A percentile compares a stretch with the other conserved stretches of the same genome.
Evolutionary conservation across 2,797 vertebrate genomes (phyloP).

Genomic region (Sparidentex hasta): DNA sequence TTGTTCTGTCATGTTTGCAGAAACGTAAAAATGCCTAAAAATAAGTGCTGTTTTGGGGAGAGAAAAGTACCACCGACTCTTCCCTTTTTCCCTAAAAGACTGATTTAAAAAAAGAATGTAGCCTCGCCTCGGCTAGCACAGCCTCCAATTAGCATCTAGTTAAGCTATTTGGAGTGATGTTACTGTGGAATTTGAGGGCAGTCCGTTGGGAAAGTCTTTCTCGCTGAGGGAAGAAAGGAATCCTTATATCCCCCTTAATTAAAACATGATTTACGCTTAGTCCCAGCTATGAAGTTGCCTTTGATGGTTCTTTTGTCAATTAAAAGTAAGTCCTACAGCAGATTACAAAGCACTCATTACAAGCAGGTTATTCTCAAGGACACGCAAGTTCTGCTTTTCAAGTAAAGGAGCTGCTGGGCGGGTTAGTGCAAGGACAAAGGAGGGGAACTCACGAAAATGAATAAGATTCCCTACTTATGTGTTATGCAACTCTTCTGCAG

Average conservation of each 20-base stretch:
- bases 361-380: slow-evolving; percentile 83
- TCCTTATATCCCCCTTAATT: slow-evolving; percentile 85
- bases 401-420: slow-evolving; percentile 61
- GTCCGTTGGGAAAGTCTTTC: slow-evolving; percentile 77
- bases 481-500: slow-evolving; percentile 47
- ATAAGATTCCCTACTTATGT: slow-evolving; percentile 40
- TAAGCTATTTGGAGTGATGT: slow-evolving; percentile 82
- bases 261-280: slow-evolving; percentile 86
- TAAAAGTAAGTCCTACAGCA: slow-evolving; percentile 80
- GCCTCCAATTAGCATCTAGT: slow-evolving; percentile 83
- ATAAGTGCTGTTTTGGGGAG: slow-evolving; percentile 45
- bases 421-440: slow-evolving; percentile 65
- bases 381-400: slow-evolving; percentile 59
- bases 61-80: slow-evolving; percentile 45
- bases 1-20: slow-evolving; percentile 72
- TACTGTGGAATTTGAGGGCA: slow-evolving; percentile 77
- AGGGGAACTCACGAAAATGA: slow-evolving; percentile 42
- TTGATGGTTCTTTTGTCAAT: slow-evolving; percentile 86
- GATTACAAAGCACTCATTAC: slow-evolving; percentile 79
- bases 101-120: slow-evolving; percentile 70
- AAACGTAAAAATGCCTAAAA: slow-evolving; percentile 58
- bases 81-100: slow-evolving; percentile 74
- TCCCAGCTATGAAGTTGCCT: slow-evolving; percentile 78
- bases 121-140: slow-evolving; percentile 73
- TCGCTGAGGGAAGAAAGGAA: slow-evolving; percentile 78